Evolutionary conservation across 2,113 vertebrate genomes (phyloP).

Genomic region (Fulica atra): DNA sequence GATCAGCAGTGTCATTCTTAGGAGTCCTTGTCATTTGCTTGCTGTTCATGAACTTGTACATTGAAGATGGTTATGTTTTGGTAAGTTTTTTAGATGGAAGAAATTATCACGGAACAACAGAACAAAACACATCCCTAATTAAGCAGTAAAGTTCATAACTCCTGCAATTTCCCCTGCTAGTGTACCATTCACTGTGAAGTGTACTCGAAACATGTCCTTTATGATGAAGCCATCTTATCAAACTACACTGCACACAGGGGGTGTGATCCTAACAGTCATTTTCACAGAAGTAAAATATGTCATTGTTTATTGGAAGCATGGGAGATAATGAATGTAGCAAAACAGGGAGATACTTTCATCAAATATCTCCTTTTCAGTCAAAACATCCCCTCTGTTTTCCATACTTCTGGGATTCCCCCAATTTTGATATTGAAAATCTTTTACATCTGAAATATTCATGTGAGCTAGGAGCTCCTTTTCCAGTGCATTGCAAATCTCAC

Average conservation of each 20-base stretch:
- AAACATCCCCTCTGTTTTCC: neutral
- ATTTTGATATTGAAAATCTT: neutral
- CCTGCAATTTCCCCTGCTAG: neutral
- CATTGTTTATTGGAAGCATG: neutral
- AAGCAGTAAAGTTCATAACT: neutral
- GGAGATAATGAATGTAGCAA: neutral
- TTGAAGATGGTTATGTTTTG: slow-evolving; percentile 95
- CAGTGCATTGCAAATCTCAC: neutral
- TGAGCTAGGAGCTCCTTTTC: neutral
- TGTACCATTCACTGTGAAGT: neutral
- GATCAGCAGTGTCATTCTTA: slow-evolving; percentile 92
- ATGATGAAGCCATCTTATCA: neutral
- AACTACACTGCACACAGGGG: neutral
- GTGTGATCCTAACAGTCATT: neutral
- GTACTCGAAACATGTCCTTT: neutral
- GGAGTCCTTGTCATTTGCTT: slow-evolving; percentile 93
- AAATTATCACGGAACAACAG: neutral
- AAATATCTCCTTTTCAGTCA: neutral
- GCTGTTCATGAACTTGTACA: slow-evolving; percentile 95
- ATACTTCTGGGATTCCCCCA: neutral
- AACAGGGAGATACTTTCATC: neutral
- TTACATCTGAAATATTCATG: neutral
- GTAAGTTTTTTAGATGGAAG: slow-evolving; percentile 75
- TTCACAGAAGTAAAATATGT: neutral
- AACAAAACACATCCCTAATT: neutral